These are phyloP conservation scores for Eupithecia abbreviata DNA, from an alignment of 2,888 invertebrate species.

Conservation along the genomic window DNA sequence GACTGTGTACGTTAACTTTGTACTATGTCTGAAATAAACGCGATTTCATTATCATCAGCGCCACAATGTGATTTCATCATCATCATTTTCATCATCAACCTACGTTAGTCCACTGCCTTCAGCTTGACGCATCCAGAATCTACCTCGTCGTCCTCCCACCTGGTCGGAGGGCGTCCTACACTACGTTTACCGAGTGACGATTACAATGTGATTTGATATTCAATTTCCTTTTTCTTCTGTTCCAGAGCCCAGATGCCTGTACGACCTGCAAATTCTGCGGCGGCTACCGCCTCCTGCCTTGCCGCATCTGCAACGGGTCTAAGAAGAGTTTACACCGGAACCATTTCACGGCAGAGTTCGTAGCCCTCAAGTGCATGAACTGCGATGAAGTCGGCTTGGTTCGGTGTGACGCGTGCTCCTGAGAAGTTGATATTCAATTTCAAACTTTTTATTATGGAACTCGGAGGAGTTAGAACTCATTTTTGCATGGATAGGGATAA, in stretches of 20 bases:
- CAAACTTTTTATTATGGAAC: neutral
- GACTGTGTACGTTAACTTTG: no score
- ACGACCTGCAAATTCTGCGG: slow-evolving; percentile 95
- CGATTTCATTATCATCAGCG: no score
- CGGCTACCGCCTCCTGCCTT: slow-evolving; percentile 95
- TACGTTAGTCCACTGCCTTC: no score
- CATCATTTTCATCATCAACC: no score
- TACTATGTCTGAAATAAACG: no score
- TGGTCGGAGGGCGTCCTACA: no score
- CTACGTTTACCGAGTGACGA: no score
- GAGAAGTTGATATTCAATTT: slow-evolving; percentile 37
- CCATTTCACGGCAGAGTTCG: slow-evolving; percentile 96
- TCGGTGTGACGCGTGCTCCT: slow-evolving; percentile 92
- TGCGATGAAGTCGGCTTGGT: slow-evolving; percentile 98
- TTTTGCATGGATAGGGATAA: neutral
- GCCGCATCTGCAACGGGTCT: slow-evolving; percentile 96
- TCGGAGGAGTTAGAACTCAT: neutral
- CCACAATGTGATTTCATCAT: no score
- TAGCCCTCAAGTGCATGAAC: slow-evolving; percentile 96
- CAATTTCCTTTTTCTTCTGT: slow-evolving; percentile 1
- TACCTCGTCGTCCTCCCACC: no score
- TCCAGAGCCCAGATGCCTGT: slow-evolving; percentile 91
- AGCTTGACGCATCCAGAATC: no score
- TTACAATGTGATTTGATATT: no score
- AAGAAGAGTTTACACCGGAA: slow-evolving; percentile 97